Base-by-base conservation (phyloP, 1,140 invertebrate species). In the Drosophila grimshawi region DNA sequence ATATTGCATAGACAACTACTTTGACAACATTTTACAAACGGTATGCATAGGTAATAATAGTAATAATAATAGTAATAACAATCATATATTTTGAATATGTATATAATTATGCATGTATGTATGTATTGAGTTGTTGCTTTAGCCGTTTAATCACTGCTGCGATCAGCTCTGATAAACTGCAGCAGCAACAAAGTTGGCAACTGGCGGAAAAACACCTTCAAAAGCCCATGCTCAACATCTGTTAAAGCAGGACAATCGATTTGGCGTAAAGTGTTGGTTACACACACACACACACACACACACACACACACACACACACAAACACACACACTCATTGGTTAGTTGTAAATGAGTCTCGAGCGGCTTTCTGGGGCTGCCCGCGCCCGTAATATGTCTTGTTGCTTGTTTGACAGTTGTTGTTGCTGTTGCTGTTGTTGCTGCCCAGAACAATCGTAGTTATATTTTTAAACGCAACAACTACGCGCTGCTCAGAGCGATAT, bases 391-490 rank as follows among this genome's bases (percentile, higher is more conserved):
- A 91, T 91, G 89, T 91, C 88, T 91, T 85, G 78, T 91, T 91
- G 83, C 85, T 91, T 91, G 88, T 91, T 91, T 91, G 88, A 91
- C 89, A 91, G 88, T 91, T 91, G 88, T 86, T 91, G 80, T 10
- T 62, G 45, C 41, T 46, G 62, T 10, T 51, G 64, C 2, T 68
- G 57, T 3, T 48, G 53, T 19, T 45, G 59, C 27, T 80, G 78
- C 51, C 62, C 76, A 75, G 64, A 79, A 81, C 82, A 86, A 86
- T 86, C 78, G 78, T 79, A 86, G 78, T 69, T 81, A 81, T 81
- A 81, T 81, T 86, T 86, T 71, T 86, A 86, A 86, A 82, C 79
- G 82, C 82, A 86, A 86, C 76, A 86, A 86, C 76, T 89, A 88
- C 85, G 85, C 85, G 80, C 85, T 80, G 83, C 85, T 74, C 70